Base-by-base conservation (phyloP, 2,113 vertebrate species). In the Entelurus aequoreus region DNA sequence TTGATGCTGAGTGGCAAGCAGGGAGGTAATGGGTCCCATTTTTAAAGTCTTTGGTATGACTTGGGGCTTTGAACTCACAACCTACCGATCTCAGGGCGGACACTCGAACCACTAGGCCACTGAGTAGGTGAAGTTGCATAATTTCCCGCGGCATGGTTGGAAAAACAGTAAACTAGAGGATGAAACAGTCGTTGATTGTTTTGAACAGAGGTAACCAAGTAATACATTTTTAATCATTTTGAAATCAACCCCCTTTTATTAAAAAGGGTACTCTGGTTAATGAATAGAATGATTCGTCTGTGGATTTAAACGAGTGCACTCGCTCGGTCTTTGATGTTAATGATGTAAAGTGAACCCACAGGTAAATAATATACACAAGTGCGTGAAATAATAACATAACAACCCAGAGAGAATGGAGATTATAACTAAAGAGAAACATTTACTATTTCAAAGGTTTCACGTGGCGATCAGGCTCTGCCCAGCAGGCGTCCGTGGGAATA, bases 381-480 rank as follows among this genome's bases (percentile, higher is more conserved):
- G 40, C 40, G 48, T 52, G 13, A n/a, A 13, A 13, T 11, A 15
- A 35, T 36, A 54, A 15, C 7, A 54, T 55, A 64, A 63, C 56
- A 69, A 66, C 51, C 35, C 9, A 46, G 28, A 38, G 53, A 58
- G 60, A 54, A 48, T 46, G 46, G 50, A 54, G 48, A 8, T 2
- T 6, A 66, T 2, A 57, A 69, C 75, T 74, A 61, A 55, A 50
- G 53, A 71, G 69, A 42, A 65, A 57, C 62, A 48, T 8, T 16
- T 37, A 56, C 9, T 4, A 57, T 75, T 84, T 87, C 71, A 81
- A 79, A 28, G 61, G 65, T 68, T 47, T 36, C 8, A 13, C 8
- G 79, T 62, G 60, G 78, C 78, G 66, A 69, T 46, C 11, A 62
- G 75, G 81, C 77, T 75, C 82, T 77, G 69, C 81, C 66, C 74